Base-by-base conservation (phyloP, 2,113 vertebrate genomes). In the Oryzias curvinotus region DNA sequence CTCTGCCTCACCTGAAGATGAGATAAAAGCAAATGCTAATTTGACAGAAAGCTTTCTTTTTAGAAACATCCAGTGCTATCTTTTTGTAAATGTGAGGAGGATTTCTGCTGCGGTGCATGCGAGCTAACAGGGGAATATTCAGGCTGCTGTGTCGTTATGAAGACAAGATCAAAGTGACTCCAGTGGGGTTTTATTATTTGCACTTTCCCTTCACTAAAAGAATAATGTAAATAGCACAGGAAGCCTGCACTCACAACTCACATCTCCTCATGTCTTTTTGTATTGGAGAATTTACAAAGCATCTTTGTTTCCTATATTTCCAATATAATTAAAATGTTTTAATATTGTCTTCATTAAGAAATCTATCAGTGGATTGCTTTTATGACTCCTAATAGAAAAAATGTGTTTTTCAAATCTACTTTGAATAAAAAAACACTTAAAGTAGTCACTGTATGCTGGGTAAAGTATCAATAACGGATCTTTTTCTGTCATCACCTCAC, bases 61-160 rank as follows among this genome's bases (percentile, higher is more conserved):
- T 42, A 63, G 49, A 63, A 59, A 61, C 52, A 48, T 57, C 58
- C 72, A 47, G 70, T 65, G 68, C 56, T 63, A 74, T 78, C 68
- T 64, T 36, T 36, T 36, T 59, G 54, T 18, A 56, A 61, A 71
- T 36, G 60, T 16, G 47, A 52, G 41, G 63, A 28, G 18, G 59
- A n/a, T 3, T 17, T 26, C 14, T 36, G 42, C 61, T 43, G 63
- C 7, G 53, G 62, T 62, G 69, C 48, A 42, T 48, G 51, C 59
- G 55, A 26, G 67, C 83, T 75, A 72, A 66, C 26, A 41, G 63
- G 36, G 62, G 65, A 82, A 75, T 75, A 77, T 80, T 71, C 59
- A 72, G 57, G 68, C 42, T 14, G 4, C 57, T 26, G 26, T 64
- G 52, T 47, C 45, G 3, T 52, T 47, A 53, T 18, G 65, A 68